phyloP scores from a whole-genome alignment of 2,113 vertebrate genomes.

The Regulus satrapa region DNA sequence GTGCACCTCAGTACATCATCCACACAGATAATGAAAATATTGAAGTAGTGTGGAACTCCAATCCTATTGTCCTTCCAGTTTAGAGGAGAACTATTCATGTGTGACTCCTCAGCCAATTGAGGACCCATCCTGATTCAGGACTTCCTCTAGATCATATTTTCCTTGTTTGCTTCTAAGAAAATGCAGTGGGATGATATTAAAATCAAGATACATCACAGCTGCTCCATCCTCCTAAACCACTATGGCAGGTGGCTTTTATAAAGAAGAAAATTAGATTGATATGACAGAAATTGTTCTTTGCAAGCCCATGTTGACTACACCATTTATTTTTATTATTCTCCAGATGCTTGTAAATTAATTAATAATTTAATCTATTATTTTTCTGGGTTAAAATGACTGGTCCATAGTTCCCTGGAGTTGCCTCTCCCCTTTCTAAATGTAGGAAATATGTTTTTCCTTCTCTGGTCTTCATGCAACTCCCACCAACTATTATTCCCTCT shows the following conservation, averaged over 20 bases:
- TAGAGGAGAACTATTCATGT: conserved; percentile 35
- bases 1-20: conserved; percentile 40
- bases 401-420: background rate
- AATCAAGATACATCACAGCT: background rate
- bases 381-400: background rate
- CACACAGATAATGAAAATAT: conserved; percentile 54
- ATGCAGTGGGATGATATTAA: background rate
- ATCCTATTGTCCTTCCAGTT: conserved; percentile 27
- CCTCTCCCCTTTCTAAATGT: background rate
- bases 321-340: conserved; percentile 24
- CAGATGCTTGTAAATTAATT: background rate
- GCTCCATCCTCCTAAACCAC: background rate
- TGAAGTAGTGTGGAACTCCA: conserved; percentile 12
- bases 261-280: background rate
- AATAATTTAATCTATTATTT: background rate
- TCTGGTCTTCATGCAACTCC: background rate
- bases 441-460: background rate
- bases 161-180: background rate
- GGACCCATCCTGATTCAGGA: background rate
- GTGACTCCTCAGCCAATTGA: background rate
- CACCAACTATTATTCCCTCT: background rate
- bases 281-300: background rate
- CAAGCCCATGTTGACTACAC: background rate
- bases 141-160: background rate
- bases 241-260: background rate